phyloP scores from a whole-genome alignment of 2,888 invertebrate species.

The Lamellibrachia satsuma region DNA sequence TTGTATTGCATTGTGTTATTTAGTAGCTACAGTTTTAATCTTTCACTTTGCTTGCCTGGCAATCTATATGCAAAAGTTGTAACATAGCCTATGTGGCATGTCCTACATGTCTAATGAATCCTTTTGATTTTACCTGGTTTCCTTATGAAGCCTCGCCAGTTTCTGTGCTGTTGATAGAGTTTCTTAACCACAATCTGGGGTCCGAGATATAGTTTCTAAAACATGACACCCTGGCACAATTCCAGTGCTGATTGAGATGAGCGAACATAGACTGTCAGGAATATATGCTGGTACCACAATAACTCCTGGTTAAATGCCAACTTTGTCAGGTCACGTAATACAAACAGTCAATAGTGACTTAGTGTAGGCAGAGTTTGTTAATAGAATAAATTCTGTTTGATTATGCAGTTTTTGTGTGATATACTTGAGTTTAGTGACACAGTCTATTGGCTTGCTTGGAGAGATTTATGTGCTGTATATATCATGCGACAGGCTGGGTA shows the following conservation, averaged over 20 bases:
- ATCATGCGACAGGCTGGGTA: no score
- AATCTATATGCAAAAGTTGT: background rate
- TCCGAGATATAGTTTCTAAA: background rate
- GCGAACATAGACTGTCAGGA: background rate
- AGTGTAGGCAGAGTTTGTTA: background rate
- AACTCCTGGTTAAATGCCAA: background rate
- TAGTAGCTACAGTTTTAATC: background rate
- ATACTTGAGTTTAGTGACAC: background rate
- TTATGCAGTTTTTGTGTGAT: background rate
- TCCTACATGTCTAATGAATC: background rate
- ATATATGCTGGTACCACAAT: background rate
- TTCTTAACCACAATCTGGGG: background rate
- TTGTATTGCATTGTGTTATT: background rate
- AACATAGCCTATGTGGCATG: background rate
- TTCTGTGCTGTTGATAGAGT: background rate
- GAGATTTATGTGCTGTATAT: no score
- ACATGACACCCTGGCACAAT: slow-evolving; percentile 5
- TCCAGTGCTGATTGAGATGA: background rate
- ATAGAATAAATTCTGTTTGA: background rate
- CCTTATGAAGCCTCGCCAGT: background rate
- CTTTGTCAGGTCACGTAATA: background rate
- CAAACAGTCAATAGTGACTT: background rate
- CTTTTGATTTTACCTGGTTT: background rate
- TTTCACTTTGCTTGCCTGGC: background rate
- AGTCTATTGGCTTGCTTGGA: background rate